Base-by-base conservation (phyloP, 2,888 invertebrate species). In the Esperia sulphurella region DNA sequence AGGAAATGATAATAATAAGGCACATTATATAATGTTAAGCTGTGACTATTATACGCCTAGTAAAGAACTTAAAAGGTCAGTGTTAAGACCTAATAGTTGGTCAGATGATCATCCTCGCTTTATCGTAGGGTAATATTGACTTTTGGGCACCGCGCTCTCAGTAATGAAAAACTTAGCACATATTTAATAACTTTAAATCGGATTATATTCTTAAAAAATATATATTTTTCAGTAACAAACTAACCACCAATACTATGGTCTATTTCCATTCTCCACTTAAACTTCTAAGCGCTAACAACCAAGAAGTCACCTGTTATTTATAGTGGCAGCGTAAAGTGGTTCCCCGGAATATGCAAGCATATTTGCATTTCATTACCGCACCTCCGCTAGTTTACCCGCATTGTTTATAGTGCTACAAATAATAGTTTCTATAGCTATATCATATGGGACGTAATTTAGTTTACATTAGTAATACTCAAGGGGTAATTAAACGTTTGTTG, bases 351-450 rank as follows among this genome's bases (percentile, higher is more conserved):
- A 73, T 74, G 71, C 75, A 66, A 65, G 61, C 61, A 70, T 76
- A 75, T 80, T 80, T 82, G 77, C 78, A 80, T 81, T 80, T 76
- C 74, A 81, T 81, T 79, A 79, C 70, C 55, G 58, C 58, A 64
- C 63, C 64, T 58, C 61, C 59, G 59, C 64, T 63, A 57, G 48
- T 60, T 51, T 54, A 49, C 52, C 46, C 48, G 53, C 50, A 44
- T 49, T 48, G 45, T 50, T 44, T 51, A 49, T 51, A 49, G 35
- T 51, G 51, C 43, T 53, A 49, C 51, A 55, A 50, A 50, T 52
- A 53, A 21, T 21, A 51, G 51, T 40, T 41, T 50, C 35, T 51
- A 41, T 48, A 44, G 56, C 55, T 55, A 52, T 51, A 43, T 53
- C 42, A 43, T 46, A 37, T 48, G 44, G 14, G 28, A 35, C 41